Conservation (phyloP, 2,888 invertebrate genomes). For the Habroteleia sp. region DNA sequence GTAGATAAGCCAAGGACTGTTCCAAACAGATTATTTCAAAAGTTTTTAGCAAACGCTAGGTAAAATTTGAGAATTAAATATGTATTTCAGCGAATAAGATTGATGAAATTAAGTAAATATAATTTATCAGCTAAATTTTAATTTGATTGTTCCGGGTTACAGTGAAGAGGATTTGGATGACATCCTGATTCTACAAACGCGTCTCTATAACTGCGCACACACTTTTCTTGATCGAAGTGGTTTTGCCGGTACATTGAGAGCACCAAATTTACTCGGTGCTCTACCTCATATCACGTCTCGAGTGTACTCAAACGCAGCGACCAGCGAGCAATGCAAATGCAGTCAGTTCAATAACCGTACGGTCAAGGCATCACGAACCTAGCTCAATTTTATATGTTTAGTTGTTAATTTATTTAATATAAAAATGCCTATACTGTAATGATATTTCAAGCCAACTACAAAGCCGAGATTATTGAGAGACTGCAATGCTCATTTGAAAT, state of each 20-base stretch:
- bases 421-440: background rate
- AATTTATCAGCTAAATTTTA: too few species aligned
- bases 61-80: constrained; percentile 69
- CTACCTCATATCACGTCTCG: constrained; percentile 79
- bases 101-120: too few species aligned
- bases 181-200: constrained; percentile 84
- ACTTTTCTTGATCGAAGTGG: constrained; percentile 84
- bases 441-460: constrained; percentile 1
- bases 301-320: constrained; percentile 77
- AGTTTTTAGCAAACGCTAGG: constrained; percentile 84
- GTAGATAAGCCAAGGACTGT: constrained; percentile 85
- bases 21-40: constrained; percentile 83
- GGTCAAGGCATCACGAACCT: constrained; percentile 74
- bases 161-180: constrained; percentile 89
- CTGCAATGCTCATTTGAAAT: constrained; percentile 3
- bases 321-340: constrained; percentile 78
- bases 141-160: constrained; percentile 51
- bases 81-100: too few species aligned
- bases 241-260: constrained; percentile 78
- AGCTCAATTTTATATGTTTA: constrained; percentile 64
- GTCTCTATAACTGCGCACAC: constrained; percentile 84
- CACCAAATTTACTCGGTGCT: constrained; percentile 77
- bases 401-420: constrained; percentile 27
- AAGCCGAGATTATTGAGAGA: constrained; percentile 10
- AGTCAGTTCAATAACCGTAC: constrained; percentile 73